Base-by-base conservation (phyloP, 1,140 invertebrate genomes). In the Drosophila carrolli region DNA sequence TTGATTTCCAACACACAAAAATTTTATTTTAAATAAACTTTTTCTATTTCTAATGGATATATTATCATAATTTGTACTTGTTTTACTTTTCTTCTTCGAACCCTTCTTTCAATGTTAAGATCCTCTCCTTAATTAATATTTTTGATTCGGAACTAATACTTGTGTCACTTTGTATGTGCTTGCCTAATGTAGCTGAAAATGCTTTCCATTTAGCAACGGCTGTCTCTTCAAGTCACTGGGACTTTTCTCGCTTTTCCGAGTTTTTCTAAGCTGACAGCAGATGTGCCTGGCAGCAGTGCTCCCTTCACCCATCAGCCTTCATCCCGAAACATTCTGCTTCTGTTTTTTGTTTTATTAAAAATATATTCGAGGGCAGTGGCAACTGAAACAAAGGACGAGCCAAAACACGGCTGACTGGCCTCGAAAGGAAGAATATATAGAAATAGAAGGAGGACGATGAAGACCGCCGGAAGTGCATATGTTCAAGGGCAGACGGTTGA, bases 261-360 rank as follows among this genome's bases (percentile, higher is more conserved):
- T 58, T 63, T 56, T 51, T 59, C 59, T 91, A 90, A 91, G 80
- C 88, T 75, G 82, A 90, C 88, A 91, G 62, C 88, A 91, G 88
- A 91, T 91, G 88, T 84, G 83, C 71, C 78, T 90, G 88, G 80
- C 88, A 90, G 86, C 82, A 80, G 65, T 57, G 54, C 61, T 78
- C 40, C 61, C 54, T 57, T 61, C 51, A 70, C 46, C 40, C 72
- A 59, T 40, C 53, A 41, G 13, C 40, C 73, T 53, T 29, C 75
- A 62, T 62, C 35, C 60, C 38, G 51, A 19, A 9, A 19, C 40
- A 29, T 54, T 59, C 40, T 51, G 23, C 27, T 41, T n/a, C 14
- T 65, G 62, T 59, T 80, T 77, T 85, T 89, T 77, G 72, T 84
- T 84, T 89, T 88, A 89, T 83, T 88, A 86, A 86, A 86, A 86